Conservation (phyloP, 1,140 invertebrate genomes). For the Wiebesia pumilae region DNA sequence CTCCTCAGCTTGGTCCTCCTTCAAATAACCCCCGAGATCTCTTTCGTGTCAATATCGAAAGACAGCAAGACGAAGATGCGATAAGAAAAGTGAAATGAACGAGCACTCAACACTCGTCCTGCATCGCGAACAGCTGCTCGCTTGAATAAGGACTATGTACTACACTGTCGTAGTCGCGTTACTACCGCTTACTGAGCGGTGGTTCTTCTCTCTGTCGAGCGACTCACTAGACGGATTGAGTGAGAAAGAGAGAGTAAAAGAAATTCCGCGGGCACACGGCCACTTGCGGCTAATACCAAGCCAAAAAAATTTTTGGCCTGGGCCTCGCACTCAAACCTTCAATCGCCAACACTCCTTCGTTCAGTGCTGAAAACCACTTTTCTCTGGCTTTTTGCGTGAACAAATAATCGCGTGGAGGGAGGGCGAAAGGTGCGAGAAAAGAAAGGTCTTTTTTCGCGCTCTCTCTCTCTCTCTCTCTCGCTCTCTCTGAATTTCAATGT, state of each 20-base stretch:
- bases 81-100: background rate
- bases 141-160: background rate
- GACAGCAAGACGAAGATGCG: too few species aligned
- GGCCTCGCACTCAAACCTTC: background rate
- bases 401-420: background rate
- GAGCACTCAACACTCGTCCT: background rate
- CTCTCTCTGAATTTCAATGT: background rate
- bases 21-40: background rate
- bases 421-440: slow-evolving; percentile 28
- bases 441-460: slow-evolving; percentile 33
- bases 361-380: background rate
- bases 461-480: background rate
- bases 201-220: slow-evolving; percentile 17
- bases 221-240: background rate
- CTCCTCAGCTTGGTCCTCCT: background rate
- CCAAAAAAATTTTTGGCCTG: background rate
- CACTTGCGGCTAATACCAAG: background rate
- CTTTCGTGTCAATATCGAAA: background rate
- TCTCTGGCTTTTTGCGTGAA: background rate
- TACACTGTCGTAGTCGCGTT: slow-evolving; percentile 1
- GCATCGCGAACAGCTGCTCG: slow-evolving; percentile 5
- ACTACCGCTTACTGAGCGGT: slow-evolving; percentile 19
- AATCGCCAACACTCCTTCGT: background rate
- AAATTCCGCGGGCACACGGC: background rate
- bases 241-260: background rate